Evolutionary conservation across 2,888 invertebrate species (phyloP), one percentile per base, ranked within the genome.

Genomic region (Cheilosia impressa): DNA sequence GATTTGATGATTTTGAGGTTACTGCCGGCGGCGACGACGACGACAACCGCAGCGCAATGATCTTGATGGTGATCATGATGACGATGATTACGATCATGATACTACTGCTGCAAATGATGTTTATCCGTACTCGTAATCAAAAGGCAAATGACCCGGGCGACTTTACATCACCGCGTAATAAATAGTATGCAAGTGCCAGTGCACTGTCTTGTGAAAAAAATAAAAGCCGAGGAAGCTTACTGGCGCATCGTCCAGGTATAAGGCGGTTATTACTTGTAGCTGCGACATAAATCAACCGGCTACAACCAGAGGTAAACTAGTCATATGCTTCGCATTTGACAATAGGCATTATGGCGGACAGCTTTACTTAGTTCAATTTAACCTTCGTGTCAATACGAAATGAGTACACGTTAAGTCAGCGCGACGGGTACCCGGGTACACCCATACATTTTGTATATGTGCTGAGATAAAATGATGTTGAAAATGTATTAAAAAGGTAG

Each of bases 61-160:
- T 79, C 52, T 58, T 58, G 63, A 38, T 72, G 60, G 41, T 50
- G 34, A 19, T 55, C 53, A 50, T 69, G 52, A 50, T 50, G 24
- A n/a, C n/a, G n/a, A 38, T 52, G 43, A 31, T 31, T 27, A 53
- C 31, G 34, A 43, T 41, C 47, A 47, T 68, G 38, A 50, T 50
- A 34, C 53, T 52, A 53, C 43, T 22, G 52, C 45, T 43, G 24
- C 57, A 41, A 47, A 47, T 68, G 47, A 31, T 68, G 60, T 62
- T n/a, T 22, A 65, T 77, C 38, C 47, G 27, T 57, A 27, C 22
- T 75, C 27, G 43, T 80, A 66, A 71, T 71, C 58, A 15, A 72
- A 72, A 85, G 81, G 85, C 81, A 81, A 85, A 81, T 77, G 85
- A 85, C 81, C 85, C 72, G 75, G 24, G 38, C 53, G 68, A 58